Evolutionary conservation across 2,797 vertebrate species (phyloP).

Genomic region (Simalia tracyae): DNA sequence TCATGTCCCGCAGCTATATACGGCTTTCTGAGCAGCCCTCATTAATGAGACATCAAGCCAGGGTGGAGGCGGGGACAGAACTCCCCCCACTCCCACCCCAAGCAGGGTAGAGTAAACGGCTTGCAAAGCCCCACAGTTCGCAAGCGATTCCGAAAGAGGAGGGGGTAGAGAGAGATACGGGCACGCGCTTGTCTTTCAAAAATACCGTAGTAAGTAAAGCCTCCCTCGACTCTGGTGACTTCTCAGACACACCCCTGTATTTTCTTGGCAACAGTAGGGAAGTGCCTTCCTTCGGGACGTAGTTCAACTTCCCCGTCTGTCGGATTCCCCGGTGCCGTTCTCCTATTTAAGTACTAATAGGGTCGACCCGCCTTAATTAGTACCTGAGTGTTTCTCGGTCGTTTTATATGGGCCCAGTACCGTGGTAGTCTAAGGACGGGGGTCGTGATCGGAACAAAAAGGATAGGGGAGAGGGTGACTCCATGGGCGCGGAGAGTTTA

Average conservation of each 20-base stretch:
- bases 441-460: neutral
- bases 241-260: neutral
- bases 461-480: too few species aligned
- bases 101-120: neutral
- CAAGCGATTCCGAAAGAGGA: neutral
- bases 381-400: neutral
- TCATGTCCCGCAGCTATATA: constrained; percentile 85
- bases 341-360: neutral
- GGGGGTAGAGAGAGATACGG: neutral
- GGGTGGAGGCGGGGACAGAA: neutral
- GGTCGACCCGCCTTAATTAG: neutral
- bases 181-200: neutral
- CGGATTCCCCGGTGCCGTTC: neutral
- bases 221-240: neutral
- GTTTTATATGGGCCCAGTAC: neutral
- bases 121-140: neutral
- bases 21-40: constrained; percentile 59
- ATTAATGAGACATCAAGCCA: constrained; percentile 67
- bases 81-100: neutral
- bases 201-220: neutral
- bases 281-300: neutral
- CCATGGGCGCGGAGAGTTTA: neutral
- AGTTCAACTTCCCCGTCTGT: neutral
- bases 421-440: neutral
- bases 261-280: neutral